phyloP scores from a whole-genome alignment of 2,888 invertebrate genomes.

The Cosmia trapezina region DNA sequence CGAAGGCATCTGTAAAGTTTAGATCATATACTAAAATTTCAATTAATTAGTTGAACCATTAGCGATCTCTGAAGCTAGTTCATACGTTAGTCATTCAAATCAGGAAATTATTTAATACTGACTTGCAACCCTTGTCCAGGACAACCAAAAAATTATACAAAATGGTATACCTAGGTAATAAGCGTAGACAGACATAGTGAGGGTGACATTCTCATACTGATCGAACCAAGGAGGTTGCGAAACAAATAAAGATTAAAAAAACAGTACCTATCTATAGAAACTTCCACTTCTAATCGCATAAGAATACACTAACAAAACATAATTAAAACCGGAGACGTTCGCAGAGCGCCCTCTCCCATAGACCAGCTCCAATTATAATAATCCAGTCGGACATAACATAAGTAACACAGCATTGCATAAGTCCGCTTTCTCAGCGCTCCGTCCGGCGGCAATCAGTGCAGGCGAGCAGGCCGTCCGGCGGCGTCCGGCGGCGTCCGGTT shows the following conservation, averaged over 20 bases:
- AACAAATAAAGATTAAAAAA: no score
- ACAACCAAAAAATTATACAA: no score
- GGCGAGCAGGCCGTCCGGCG: conserved; percentile 25
- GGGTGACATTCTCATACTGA: no score
- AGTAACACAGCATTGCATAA: conserved; percentile 44
- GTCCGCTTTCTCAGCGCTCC: conserved; percentile 38
- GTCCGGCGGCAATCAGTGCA: conserved; percentile 63
- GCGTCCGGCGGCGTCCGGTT: conserved; percentile 53
- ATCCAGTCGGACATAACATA: conserved; percentile 36
- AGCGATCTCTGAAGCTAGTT: not conserved
- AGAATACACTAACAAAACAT: conserved; percentile 17
- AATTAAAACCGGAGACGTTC: conserved; percentile 7
- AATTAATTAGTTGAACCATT: not conserved
- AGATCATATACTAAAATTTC: not conserved
- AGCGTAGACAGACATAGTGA: no score
- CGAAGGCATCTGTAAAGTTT: not conserved
- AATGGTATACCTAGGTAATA: no score
- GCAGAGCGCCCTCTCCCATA: conserved; percentile 38
- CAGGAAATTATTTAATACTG: not conserved
- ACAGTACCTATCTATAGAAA: no score
- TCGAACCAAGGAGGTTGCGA: no score
- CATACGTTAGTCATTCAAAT: not conserved
- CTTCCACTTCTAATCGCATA: not conserved
- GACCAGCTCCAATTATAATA: conserved; percentile 54
- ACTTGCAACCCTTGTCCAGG: not conserved